Evolutionary conservation across 2,113 vertebrate species (phyloP).

Genomic region (Archocentrus centrarchus): DNA sequence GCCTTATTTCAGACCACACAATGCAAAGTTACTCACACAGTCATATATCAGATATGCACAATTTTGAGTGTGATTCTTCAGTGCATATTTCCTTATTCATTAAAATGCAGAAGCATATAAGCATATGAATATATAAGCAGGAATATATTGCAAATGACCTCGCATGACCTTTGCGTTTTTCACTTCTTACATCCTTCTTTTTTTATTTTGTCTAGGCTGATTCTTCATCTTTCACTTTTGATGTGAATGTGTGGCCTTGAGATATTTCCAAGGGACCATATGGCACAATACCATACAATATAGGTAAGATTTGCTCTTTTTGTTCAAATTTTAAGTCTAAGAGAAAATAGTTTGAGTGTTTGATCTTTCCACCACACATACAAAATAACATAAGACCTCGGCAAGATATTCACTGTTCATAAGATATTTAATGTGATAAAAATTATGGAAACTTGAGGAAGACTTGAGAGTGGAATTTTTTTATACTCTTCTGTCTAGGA

Average conservation of each 20-base stretch:
- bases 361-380: not conserved
- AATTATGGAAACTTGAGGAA: not conserved
- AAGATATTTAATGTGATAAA: conserved; percentile 2
- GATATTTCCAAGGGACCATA: conserved; percentile 66
- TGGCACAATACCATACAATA: conserved; percentile 71
- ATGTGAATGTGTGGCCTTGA: conserved; percentile 64
- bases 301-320: conserved; percentile 66
- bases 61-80: not conserved
- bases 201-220: conserved; percentile 38
- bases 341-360: not conserved
- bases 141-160: not conserved
- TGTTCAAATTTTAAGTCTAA: not conserved
- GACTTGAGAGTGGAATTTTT: conserved; percentile 6
- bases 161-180: not conserved
- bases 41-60: not conserved
- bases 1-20: conserved; percentile 3
- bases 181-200: not conserved
- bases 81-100: not conserved
- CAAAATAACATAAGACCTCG: not conserved
- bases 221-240: conserved; percentile 11
- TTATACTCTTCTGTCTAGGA: not conserved
- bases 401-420: not conserved
- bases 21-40: not conserved
- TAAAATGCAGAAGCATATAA: not conserved
- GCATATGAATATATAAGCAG: too few species aligned